Conservation (phyloP, 2,797 vertebrate species). For the Cheracebus regulus region DNA sequence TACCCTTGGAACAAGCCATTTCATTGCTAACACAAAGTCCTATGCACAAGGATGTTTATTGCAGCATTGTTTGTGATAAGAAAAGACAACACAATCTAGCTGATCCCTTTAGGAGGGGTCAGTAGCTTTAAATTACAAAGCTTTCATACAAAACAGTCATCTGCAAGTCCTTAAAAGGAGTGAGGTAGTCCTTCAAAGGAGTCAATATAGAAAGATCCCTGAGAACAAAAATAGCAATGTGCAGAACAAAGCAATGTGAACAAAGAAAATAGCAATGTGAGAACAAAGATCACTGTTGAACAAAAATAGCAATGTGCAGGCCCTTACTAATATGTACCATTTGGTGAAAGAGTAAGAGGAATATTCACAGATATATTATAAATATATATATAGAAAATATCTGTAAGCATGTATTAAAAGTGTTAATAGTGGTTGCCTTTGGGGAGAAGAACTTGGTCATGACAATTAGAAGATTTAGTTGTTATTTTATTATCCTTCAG, state of each 20-base stretch:
- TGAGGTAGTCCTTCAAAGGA: not conserved
- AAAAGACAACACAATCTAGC: slow-evolving; percentile 18
- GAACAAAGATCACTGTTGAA: not conserved
- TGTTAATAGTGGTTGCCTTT: not conserved
- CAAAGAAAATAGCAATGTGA: no score
- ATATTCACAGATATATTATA: not conserved
- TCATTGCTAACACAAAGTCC: not conserved
- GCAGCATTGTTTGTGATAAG: slow-evolving; percentile 20
- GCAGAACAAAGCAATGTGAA: no score
- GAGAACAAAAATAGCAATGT: no score
- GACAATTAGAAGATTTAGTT: not conserved
- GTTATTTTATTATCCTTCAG: not conserved
- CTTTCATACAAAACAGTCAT: not conserved
- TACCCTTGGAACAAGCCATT: not conserved
- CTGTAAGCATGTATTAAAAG: not conserved
- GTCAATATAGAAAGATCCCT: not conserved
- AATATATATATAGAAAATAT: not conserved
- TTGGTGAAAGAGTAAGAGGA: not conserved
- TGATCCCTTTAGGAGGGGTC: not conserved
- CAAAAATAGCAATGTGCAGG: not conserved
- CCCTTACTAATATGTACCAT: not conserved
- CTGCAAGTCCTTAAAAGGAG: not conserved
- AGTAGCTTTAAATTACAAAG: slow-evolving; percentile 36
- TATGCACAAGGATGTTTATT: not conserved
- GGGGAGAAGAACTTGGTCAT: not conserved